phyloP scores from a whole-genome alignment of 1,140 invertebrate genomes.

The Conus ventricosus region DNA sequence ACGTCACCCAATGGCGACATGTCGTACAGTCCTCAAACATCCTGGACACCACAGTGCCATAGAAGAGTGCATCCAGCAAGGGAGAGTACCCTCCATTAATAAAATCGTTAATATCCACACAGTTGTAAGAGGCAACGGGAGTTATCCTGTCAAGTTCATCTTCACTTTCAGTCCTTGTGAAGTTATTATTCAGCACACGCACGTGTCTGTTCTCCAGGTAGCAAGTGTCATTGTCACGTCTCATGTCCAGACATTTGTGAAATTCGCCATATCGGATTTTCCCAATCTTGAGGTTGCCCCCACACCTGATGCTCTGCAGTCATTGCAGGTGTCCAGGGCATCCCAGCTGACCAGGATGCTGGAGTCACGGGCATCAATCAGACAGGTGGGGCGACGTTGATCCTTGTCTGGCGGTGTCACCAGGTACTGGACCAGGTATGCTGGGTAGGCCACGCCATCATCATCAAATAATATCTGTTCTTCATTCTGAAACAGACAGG shows the following conservation, averaged over 20 bases:
- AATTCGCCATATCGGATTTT: constrained; percentile 46
- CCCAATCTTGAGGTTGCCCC: constrained; percentile 54
- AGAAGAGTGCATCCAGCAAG: constrained; percentile 53
- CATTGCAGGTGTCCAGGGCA: constrained; percentile 36
- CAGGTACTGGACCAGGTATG: constrained; percentile 37
- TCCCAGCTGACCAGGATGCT: constrained; percentile 37
- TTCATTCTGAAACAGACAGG: too few relatives aligned
- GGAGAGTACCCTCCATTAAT: constrained; percentile 58
- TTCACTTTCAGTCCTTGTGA: constrained; percentile 9
- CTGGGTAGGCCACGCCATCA: constrained; percentile 19
- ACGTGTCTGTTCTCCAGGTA: constrained; percentile 54
- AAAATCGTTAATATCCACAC: constrained; percentile 39
- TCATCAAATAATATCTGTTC: too few relatives aligned
- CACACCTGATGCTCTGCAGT: constrained; percentile 37
- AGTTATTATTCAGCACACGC: constrained; percentile 40
- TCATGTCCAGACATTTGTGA: constrained; percentile 40
- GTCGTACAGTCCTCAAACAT: constrained; percentile 55
- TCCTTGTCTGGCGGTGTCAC: neutral
- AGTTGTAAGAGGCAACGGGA: constrained; percentile 34
- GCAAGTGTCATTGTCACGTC: constrained; percentile 37
- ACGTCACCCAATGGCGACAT: constrained; percentile 24
- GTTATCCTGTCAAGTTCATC: constrained; percentile 22
- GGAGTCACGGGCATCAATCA: constrained; percentile 48
- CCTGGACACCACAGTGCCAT: constrained; percentile 48
- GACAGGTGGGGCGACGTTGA: constrained; percentile 38